Evolutionary conservation across 2,888 invertebrate species (phyloP).

Genomic region (Gymnocheta viridis): DNA sequence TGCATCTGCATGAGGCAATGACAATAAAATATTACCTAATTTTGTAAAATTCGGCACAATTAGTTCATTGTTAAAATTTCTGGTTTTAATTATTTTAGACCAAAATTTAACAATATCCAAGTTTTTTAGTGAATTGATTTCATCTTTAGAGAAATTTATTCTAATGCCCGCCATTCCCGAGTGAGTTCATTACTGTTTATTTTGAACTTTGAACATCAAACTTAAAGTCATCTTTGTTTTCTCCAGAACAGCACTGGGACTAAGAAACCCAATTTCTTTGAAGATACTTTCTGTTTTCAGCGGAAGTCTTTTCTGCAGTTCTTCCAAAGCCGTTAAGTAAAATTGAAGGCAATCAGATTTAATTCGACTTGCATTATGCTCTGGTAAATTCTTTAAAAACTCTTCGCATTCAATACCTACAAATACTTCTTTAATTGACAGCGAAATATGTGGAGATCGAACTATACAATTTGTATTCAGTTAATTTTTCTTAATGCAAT

Average conservation of each 20-base stretch:
- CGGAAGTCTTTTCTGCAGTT: background rate
- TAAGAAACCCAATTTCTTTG: background rate
- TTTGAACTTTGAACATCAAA: background rate
- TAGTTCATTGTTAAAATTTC: background rate
- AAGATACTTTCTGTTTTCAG: background rate
- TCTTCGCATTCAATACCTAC: too few species aligned
- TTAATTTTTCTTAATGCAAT: too few species aligned
- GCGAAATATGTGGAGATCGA: too few species aligned
- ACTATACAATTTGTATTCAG: too few species aligned
- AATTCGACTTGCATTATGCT: too few species aligned
- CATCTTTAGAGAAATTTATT: background rate
- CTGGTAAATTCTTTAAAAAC: too few species aligned
- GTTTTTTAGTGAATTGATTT: background rate
- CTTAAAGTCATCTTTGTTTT: background rate
- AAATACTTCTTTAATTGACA: too few species aligned
- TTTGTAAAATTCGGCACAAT: background rate
- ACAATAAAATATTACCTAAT: background rate
- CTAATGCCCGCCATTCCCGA: background rate
- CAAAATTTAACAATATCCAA: background rate
- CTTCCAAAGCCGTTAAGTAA: background rate
- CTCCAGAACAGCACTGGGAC: background rate
- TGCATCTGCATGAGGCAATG: too few species aligned
- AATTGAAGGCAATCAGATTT: background rate
- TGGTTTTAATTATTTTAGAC: background rate
- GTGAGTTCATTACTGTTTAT: background rate